Percentiles rank a stretch among this genome's conserved stretches.
Conservation (phyloP, 2,888 invertebrate genomes). For the Rutpela maculata region DNA sequence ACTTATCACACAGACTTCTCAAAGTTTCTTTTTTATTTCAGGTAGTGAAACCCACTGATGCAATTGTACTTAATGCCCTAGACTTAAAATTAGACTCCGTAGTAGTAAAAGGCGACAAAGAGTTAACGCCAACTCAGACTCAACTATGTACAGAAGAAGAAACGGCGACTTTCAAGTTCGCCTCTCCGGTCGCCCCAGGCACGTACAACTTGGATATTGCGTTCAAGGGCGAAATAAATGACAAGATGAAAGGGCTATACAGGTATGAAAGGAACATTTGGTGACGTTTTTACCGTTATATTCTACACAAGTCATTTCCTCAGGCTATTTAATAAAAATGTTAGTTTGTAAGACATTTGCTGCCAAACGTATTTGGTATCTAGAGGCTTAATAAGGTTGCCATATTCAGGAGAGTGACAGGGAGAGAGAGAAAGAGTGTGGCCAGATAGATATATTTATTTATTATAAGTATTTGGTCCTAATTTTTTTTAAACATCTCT, state of each 20-base stretch:
- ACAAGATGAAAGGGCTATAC: constrained; percentile 97
- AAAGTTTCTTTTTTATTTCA: constrained; percentile 67
- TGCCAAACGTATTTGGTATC: not conserved
- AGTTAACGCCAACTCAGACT: constrained; percentile 69
- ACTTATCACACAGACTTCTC: too few species aligned
- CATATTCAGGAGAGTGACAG: too few species aligned
- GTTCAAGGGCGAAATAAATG: constrained; percentile 90
- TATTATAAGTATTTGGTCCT: too few species aligned
- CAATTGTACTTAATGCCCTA: constrained; percentile 85
- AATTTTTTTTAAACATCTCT: too few species aligned
- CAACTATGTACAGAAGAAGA: constrained; percentile 78
- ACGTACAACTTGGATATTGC: constrained; percentile 79
- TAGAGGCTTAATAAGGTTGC: too few species aligned
- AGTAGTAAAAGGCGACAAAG: constrained; percentile 75
- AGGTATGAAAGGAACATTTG: constrained; percentile 70
- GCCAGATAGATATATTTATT: too few species aligned
- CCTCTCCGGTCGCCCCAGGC: constrained; percentile 77
- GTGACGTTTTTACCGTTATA: not conserved
- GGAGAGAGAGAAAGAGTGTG: too few species aligned
- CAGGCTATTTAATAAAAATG: not conserved
- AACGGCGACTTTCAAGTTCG: constrained; percentile 82
- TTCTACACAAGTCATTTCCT: not conserved
- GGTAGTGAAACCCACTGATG: constrained; percentile 81
- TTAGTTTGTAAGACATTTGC: not conserved
- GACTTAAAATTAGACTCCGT: constrained; percentile 84